Evolutionary conservation across 1,140 invertebrate genomes (phyloP).

Genomic region (Antheraea mylitta): DNA sequence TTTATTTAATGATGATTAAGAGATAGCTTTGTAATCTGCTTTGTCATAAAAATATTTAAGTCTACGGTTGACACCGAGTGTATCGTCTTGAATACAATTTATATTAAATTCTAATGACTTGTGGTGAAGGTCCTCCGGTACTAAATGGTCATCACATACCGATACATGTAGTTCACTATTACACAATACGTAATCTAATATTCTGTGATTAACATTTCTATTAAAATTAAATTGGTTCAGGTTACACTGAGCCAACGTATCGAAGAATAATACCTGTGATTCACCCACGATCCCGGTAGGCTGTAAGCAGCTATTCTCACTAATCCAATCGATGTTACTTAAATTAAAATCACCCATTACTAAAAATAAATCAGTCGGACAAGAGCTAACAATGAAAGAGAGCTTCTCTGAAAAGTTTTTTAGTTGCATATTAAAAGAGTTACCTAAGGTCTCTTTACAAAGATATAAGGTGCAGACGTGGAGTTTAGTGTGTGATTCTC

Average conservation of each 20-base stretch:
- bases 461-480: constrained; percentile 26
- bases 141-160: constrained; percentile 8
- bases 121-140: constrained; percentile 15
- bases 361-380: constrained; percentile 21
- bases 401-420: constrained; percentile 20
- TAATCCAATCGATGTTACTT: constrained; percentile 9
- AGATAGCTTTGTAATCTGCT: not conserved
- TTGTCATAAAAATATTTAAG: not conserved
- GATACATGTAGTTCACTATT: constrained; percentile 2
- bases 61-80: not conserved
- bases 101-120: constrained; percentile 4
- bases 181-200: constrained; percentile 14
- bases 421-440: constrained; percentile 20
- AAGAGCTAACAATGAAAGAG: constrained; percentile 16
- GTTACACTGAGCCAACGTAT: constrained; percentile 18
- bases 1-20: constrained; percentile 1
- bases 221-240: constrained; percentile 14
- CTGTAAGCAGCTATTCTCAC: not conserved
- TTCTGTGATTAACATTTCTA: constrained; percentile 9
- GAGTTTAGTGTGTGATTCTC: constrained; percentile 11
- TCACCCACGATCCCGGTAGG: constrained; percentile 1
- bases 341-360: constrained; percentile 9
- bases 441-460: constrained; percentile 20
- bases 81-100: not conserved
- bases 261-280: constrained; percentile 12